Conservation (phyloP, 2,113 vertebrate species). For the Aegithalos caudatus region DNA sequence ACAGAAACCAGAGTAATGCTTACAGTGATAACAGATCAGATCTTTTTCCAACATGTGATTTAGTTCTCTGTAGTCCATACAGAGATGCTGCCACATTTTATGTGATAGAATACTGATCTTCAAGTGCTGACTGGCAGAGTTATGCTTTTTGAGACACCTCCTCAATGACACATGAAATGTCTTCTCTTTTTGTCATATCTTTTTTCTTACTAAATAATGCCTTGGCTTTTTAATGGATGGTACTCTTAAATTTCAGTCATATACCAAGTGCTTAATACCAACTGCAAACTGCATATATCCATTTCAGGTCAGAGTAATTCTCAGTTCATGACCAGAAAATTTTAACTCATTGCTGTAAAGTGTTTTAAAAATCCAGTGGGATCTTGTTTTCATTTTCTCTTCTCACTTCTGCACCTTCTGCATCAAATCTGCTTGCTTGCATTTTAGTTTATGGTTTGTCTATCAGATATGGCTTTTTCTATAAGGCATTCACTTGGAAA, state of each 20-base stretch:
- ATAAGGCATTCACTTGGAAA: constrained; percentile 9
- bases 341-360: background rate
- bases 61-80: background rate
- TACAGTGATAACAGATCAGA: background rate
- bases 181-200: background rate
- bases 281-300: background rate
- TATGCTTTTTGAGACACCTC: background rate
- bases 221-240: background rate
- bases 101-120: background rate
- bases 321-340: background rate
- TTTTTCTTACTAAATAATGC: background rate
- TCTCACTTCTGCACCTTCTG: background rate
- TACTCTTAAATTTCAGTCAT: background rate
- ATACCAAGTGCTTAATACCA: background rate
- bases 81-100: background rate
- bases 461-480: background rate
- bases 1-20: background rate
- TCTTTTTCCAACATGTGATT: background rate
- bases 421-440: background rate
- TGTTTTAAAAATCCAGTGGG: background rate
- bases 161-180: background rate
- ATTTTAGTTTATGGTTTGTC: background rate
- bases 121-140: background rate
- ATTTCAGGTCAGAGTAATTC: background rate
- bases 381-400: background rate